A percentile compares a stretch with the other conserved stretches of the same genome.
Conservation (phyloP, 1,140 invertebrate species). For the Periplaneta americana region DNA sequence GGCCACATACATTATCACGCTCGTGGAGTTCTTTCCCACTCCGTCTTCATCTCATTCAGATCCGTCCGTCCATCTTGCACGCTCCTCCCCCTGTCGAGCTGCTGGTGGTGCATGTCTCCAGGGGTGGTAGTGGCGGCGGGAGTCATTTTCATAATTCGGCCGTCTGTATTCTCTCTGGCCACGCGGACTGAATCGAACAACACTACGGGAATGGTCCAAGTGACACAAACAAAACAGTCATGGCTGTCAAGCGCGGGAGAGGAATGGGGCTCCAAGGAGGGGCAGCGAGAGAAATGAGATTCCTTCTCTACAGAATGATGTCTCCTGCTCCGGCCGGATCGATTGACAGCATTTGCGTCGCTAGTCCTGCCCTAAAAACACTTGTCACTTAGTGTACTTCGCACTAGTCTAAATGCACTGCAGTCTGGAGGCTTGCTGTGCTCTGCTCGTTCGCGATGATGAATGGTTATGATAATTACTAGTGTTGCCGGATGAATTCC, state of each 20-base stretch:
- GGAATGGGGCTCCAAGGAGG: neutral
- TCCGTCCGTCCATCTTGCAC: neutral
- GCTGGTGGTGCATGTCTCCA: neutral
- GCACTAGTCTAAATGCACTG: too few relatives aligned
- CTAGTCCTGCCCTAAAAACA: too few relatives aligned
- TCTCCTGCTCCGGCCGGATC: neutral
- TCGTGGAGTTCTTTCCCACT: neutral
- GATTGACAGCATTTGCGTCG: neutral
- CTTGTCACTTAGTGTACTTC: too few relatives aligned
- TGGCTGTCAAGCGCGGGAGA: neutral
- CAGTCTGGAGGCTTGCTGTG: too few relatives aligned
- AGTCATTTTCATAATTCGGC: conserved; percentile 53
- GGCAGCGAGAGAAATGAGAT: neutral
- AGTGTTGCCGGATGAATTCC: too few relatives aligned
- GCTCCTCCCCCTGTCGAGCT: neutral
- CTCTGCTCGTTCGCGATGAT: too few relatives aligned
- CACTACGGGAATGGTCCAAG: conserved; percentile 26
- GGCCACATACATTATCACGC: neutral
- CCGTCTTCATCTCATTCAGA: neutral
- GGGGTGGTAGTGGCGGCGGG: conserved; percentile 10
- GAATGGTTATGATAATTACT: too few relatives aligned
- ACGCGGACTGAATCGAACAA: conserved; percentile 37
- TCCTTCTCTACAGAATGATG: neutral
- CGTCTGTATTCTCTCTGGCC: conserved; percentile 46
- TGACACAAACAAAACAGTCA: conserved; percentile 15